These are phyloP conservation scores for Drosophila persimilis DNA, from an alignment of 1,140 invertebrate genomes.

Conservation along the genomic window DNA sequence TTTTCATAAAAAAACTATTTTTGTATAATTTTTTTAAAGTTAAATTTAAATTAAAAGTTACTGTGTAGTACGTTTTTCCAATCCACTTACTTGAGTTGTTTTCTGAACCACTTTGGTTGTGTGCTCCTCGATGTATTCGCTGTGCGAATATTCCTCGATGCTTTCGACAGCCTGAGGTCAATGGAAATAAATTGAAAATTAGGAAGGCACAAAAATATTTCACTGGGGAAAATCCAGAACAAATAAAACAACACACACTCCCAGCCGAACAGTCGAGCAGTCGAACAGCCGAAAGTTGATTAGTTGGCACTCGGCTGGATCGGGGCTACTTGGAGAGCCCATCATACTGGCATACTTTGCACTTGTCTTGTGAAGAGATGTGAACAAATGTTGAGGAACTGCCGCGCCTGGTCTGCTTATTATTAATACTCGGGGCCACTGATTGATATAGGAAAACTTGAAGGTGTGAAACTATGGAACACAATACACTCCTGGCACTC, in stretches of 20 bases:
- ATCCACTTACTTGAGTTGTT: slow-evolving; percentile 68
- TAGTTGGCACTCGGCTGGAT: slow-evolving; percentile 33
- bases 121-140: slow-evolving; percentile 80
- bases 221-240: slow-evolving; percentile 6
- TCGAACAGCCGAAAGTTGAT: slow-evolving; percentile 22
- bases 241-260: slow-evolving; percentile 24
- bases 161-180: slow-evolving; percentile 82
- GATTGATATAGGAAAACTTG: slow-evolving; percentile 62
- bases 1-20: not conserved
- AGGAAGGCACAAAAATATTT: slow-evolving; percentile 38
- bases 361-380: slow-evolving; percentile 63
- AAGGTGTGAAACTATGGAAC: slow-evolving; percentile 64
- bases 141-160: slow-evolving; percentile 74
- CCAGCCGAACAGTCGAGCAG: slow-evolving; percentile 3
- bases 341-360: slow-evolving; percentile 57
- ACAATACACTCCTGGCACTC: slow-evolving; percentile 13
- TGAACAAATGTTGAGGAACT: slow-evolving; percentile 47
- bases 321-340: slow-evolving; percentile 9
- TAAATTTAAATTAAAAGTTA: no score
- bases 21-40: not conserved
- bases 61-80: not conserved
- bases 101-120: slow-evolving; percentile 74
- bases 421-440: slow-evolving; percentile 57
- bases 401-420: slow-evolving; percentile 58
- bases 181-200: slow-evolving; percentile 66